Evolutionary conservation across 2,113 vertebrate genomes (phyloP).

Genomic region (Todiramphus chloris): DNA sequence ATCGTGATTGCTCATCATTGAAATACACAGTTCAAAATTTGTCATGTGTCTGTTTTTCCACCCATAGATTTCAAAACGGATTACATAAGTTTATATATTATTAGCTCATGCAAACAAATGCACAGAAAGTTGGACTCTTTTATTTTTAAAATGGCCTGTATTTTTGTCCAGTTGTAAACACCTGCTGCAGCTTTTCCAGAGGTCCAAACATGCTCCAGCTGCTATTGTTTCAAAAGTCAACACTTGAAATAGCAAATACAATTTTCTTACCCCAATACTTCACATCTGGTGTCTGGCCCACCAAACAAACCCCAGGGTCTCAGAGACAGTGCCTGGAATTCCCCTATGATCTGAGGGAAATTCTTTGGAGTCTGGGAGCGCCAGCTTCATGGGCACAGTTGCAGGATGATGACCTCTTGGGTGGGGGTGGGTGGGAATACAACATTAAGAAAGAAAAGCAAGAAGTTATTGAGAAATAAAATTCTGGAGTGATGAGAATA

Average conservation of each 20-base stretch:
- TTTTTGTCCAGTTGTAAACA: neutral
- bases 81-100: neutral
- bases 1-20: neutral
- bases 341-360: neutral
- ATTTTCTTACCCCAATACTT: neutral
- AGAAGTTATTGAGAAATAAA: neutral
- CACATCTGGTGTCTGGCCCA: neutral
- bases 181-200: neutral
- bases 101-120: neutral
- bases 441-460: neutral
- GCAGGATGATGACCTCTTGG: neutral
- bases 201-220: neutral
- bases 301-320: neutral
- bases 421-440: neutral
- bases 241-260: neutral
- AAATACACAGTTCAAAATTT: neutral
- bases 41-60: neutral
- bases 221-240: neutral
- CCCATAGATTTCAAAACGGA: neutral
- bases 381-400: neutral
- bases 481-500: neutral
- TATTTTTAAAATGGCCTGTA: neutral
- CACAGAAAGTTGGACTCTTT: neutral
- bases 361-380: neutral
- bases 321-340: neutral